Evolutionary conservation across 2,888 invertebrate genomes (phyloP).

Genomic region (Anarsia innoxiella): DNA sequence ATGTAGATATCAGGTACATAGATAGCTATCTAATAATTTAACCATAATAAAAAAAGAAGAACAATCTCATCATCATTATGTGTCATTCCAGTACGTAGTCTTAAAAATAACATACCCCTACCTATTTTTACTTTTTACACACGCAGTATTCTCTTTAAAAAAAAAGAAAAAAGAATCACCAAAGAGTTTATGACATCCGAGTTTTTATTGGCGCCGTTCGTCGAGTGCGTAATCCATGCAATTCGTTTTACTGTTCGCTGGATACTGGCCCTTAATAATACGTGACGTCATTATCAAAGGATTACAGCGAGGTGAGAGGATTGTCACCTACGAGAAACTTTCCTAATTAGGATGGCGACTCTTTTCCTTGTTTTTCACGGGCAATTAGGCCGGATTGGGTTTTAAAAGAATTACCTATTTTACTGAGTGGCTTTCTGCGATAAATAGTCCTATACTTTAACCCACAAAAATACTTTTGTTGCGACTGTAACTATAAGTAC

Average conservation of each 20-base stretch:
- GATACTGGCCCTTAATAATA: slow-evolving; percentile 50
- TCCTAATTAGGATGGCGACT: slow-evolving; percentile 24
- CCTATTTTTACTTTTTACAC: no score
- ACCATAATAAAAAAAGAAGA: neutral
- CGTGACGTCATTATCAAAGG: slow-evolving; percentile 56
- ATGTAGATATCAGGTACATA: no score
- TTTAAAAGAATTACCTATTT: neutral
- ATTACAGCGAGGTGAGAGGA: slow-evolving; percentile 35
- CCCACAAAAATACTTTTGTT: neutral
- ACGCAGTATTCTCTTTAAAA: no score
- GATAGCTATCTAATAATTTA: neutral
- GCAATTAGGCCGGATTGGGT: neutral
- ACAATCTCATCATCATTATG: neutral
- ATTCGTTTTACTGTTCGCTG: slow-evolving; percentile 54
- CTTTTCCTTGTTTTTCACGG: neutral
- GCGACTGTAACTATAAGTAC: no score
- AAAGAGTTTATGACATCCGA: slow-evolving; percentile 36
- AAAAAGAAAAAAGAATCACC: slow-evolving; percentile 3
- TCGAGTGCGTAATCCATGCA: slow-evolving; percentile 51
- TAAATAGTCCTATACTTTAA: neutral
- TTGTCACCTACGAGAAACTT: slow-evolving; percentile 24
- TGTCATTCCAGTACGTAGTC: neutral
- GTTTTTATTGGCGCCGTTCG: slow-evolving; percentile 41
- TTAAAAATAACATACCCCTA: neutral
- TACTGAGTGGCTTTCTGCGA: neutral